A percentile compares a stretch with the other conserved stretches of the same genome.
phyloP scores from a whole-genome alignment of 1,140 invertebrate genomes.

The Notospermus geniculatus region DNA sequence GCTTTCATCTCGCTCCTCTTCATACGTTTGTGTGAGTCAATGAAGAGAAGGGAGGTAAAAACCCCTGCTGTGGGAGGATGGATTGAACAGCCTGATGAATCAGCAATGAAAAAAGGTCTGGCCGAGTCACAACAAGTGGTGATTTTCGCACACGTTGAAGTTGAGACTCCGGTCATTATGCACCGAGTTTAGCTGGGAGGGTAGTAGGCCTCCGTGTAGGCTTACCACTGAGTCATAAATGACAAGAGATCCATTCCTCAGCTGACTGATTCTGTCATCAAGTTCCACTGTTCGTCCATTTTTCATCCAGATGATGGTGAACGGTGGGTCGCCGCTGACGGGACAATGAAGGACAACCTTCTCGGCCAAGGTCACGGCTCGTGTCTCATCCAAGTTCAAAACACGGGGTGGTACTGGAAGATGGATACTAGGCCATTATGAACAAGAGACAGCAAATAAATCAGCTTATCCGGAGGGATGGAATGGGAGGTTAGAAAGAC shows the following conservation, averaged over 20 bases:
- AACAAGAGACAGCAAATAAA: slow-evolving; percentile 16
- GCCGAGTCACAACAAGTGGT: too few species aligned
- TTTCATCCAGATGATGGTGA: slow-evolving; percentile 55
- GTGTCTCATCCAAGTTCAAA: slow-evolving; percentile 39
- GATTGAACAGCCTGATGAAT: too few species aligned
- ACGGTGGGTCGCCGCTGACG: slow-evolving; percentile 50
- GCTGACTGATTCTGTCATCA: slow-evolving; percentile 38
- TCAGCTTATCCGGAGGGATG: slow-evolving; percentile 16
- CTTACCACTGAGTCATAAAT: slow-evolving; percentile 51
- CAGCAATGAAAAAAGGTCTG: too few species aligned
- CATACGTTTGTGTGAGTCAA: too few species aligned
- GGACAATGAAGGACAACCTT: slow-evolving; percentile 50
- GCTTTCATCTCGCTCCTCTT: too few species aligned
- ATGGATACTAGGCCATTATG: neutral
- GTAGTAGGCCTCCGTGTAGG: too few species aligned
- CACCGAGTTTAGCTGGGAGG: too few species aligned
- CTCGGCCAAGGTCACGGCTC: slow-evolving; percentile 43
- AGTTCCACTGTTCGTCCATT: slow-evolving; percentile 45
- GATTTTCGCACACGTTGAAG: too few species aligned
- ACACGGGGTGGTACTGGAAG: slow-evolving; percentile 52
- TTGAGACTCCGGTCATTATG: too few species aligned
- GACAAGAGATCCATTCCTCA: slow-evolving; percentile 52
- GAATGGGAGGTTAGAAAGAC: too few species aligned
- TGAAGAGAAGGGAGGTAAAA: too few species aligned
- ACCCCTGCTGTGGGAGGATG: too few species aligned